A percentile compares a stretch with the other conserved stretches of the same genome.
phyloP scores from a whole-genome alignment of 2,888 invertebrate species.

The Ischnura elegans region DNA sequence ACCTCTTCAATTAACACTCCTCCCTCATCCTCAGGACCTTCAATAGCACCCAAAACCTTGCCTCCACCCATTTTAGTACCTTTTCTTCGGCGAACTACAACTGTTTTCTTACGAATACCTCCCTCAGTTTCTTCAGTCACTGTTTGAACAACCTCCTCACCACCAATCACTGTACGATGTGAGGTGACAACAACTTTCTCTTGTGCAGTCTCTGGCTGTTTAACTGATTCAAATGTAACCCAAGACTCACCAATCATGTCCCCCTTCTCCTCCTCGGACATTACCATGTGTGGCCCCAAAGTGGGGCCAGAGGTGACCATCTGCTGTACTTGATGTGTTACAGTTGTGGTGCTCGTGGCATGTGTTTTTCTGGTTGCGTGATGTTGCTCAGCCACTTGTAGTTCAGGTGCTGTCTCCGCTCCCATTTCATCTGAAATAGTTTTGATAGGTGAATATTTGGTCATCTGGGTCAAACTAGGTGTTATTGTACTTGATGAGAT shows the following conservation, averaged over 20 bases:
- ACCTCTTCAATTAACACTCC: conserved; percentile 72
- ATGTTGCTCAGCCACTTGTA: conserved; percentile 64
- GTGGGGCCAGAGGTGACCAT: conserved; percentile 59
- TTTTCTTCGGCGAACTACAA: conserved; percentile 56
- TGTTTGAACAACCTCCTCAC: conserved; percentile 27
- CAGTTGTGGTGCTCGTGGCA: conserved; percentile 62
- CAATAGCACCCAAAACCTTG: neutral
- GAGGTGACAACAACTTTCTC: conserved; percentile 59
- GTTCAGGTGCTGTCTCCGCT: conserved; percentile 60
- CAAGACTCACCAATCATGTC: conserved; percentile 64
- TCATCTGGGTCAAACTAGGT: conserved; percentile 58
- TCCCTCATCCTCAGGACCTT: conserved; percentile 46
- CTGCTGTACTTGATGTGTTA: conserved; percentile 62
- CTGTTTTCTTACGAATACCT: conserved; percentile 56
- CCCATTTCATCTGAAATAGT: conserved; percentile 66
- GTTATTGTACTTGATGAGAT: conserved; percentile 54
- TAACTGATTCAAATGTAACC: conserved; percentile 58
- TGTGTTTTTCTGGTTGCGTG: conserved; percentile 66
- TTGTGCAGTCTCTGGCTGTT: conserved; percentile 41
- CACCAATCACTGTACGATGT: conserved; percentile 19
- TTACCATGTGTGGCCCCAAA: conserved; percentile 63
- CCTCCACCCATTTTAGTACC: conserved; percentile 32
- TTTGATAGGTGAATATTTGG: conserved; percentile 63
- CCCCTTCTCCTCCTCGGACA: conserved; percentile 65
- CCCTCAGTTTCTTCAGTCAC: conserved; percentile 43